These are phyloP conservation scores for Proisotoma minuta DNA, from an alignment of 2,888 invertebrate species.

Conservation along the genomic window DNA sequence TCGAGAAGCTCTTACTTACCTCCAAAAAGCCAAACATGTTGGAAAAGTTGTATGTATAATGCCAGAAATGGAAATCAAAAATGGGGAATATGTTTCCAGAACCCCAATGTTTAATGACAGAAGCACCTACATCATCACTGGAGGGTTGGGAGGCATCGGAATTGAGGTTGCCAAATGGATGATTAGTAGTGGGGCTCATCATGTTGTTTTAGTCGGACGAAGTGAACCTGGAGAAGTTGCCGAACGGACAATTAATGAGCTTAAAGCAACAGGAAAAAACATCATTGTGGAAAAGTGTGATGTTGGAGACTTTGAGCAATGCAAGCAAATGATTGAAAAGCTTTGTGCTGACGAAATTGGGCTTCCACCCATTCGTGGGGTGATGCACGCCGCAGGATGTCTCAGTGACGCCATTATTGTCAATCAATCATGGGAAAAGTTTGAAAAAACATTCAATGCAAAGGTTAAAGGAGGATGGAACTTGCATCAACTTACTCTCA, in stretches of 20 bases:
- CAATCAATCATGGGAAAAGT: conserved; percentile 30
- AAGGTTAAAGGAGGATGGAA: conserved; percentile 35
- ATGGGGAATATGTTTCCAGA: conserved; percentile 5
- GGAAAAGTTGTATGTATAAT: conserved; percentile 31
- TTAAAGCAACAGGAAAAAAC: conserved; percentile 21
- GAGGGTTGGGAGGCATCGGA: conserved; percentile 15
- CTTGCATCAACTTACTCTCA: conserved; percentile 25
- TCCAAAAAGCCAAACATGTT: conserved; percentile 29
- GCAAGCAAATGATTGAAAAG: conserved; percentile 21
- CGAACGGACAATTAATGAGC: conserved; percentile 21
- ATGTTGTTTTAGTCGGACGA: conserved; percentile 34
- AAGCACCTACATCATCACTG: conserved; percentile 32
- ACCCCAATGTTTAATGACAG: conserved; percentile 24
- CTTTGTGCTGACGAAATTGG: conserved; percentile 7
- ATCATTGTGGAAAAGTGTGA: conserved; percentile 21
- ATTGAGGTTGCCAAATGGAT: conserved; percentile 14
- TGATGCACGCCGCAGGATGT: conserved; percentile 28
- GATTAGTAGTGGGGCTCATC: conserved; percentile 18
- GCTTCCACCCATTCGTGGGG: conserved; percentile 27
- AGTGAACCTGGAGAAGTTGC: conserved; percentile 22
- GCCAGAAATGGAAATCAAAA: conserved; percentile 22
- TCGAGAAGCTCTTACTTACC: conserved; percentile 21
- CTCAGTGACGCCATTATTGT: conserved; percentile 23
- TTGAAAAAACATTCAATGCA: conserved; percentile 19
- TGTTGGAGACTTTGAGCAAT: conserved; percentile 26